Percentiles rank a stretch among this genome's conserved stretches.
Evolutionary conservation across 2,113 vertebrate genomes (phyloP).

Genomic region (Cynoglossus semilaevis): DNA sequence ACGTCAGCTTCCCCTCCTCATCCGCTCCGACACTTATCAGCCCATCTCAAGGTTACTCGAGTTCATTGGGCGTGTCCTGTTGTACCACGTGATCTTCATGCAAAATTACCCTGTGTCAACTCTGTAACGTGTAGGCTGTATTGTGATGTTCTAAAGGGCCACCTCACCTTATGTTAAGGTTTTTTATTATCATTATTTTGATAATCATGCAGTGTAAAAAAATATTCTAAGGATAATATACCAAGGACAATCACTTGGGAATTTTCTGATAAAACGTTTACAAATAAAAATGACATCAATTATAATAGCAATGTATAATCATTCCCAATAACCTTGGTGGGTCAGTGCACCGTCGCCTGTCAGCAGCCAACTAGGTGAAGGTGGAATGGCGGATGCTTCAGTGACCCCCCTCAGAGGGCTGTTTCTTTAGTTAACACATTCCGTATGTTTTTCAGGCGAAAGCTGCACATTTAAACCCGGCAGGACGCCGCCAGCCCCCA

Average conservation of each 20-base stretch:
- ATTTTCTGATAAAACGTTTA: neutral
- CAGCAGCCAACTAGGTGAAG: conserved; percentile 55
- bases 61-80: conserved; percentile 62
- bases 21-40: conserved; percentile 29
- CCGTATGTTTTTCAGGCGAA: conserved; percentile 4
- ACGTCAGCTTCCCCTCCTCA: neutral
- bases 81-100: conserved; percentile 60
- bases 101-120: conserved; percentile 53
- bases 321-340: conserved; percentile 34
- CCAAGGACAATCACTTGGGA: neutral
- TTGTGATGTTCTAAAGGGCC: conserved; percentile 31
- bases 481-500: conserved; percentile 31
- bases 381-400: conserved; percentile 45
- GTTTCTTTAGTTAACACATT: conserved; percentile 18
- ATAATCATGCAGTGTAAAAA: too few species aligned
- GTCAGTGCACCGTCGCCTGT: too few species aligned
- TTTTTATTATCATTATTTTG: too few species aligned
- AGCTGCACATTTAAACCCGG: conserved; percentile 18
- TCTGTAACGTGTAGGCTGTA: conserved; percentile 8
- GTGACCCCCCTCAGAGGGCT: neutral
- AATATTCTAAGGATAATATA: too few species aligned
- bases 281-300: neutral
- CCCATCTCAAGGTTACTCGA: conserved; percentile 68
- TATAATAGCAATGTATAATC: too few species aligned
- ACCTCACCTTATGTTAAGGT: neutral